Evolutionary conservation across 2,888 invertebrate genomes (phyloP).

Genomic region (Limnephilus auricula): DNA sequence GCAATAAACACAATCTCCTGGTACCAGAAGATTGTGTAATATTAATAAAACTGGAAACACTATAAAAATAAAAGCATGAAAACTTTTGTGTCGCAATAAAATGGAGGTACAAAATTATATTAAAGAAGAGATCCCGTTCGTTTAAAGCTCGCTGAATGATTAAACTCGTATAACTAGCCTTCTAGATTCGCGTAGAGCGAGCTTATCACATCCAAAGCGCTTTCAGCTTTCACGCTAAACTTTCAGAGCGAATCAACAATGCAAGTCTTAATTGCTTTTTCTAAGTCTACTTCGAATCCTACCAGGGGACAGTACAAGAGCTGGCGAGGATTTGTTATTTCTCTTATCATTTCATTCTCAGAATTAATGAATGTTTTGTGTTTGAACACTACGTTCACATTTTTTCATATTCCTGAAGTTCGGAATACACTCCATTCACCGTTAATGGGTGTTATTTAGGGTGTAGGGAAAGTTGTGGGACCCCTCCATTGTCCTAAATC

Average conservation of each 20-base stretch:
- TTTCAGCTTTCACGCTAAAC: slow-evolving; percentile 23
- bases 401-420: too few relatives aligned
- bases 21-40: too few relatives aligned
- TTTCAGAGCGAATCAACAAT: slow-evolving; percentile 40
- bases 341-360: neutral
- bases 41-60: too few relatives aligned
- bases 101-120: neutral
- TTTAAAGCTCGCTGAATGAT: neutral
- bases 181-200: neutral
- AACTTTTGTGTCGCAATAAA: neutral
- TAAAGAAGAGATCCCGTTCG: neutral
- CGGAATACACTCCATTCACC: too few relatives aligned
- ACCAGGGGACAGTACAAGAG: neutral
- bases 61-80: neutral
- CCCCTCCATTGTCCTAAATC: too few relatives aligned
- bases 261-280: slow-evolving; percentile 50
- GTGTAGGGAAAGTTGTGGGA: too few relatives aligned
- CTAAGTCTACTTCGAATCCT: slow-evolving; percentile 22
- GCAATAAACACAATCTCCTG: too few relatives aligned
- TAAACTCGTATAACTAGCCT: neutral
- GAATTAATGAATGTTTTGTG: neutral
- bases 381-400: too few relatives aligned
- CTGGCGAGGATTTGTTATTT: neutral
- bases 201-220: slow-evolving; percentile 40
- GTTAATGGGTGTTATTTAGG: too few relatives aligned